These are phyloP conservation scores for Drosophila guanche DNA, from an alignment of 1,140 invertebrate genomes.

Conservation along the genomic window DNA sequence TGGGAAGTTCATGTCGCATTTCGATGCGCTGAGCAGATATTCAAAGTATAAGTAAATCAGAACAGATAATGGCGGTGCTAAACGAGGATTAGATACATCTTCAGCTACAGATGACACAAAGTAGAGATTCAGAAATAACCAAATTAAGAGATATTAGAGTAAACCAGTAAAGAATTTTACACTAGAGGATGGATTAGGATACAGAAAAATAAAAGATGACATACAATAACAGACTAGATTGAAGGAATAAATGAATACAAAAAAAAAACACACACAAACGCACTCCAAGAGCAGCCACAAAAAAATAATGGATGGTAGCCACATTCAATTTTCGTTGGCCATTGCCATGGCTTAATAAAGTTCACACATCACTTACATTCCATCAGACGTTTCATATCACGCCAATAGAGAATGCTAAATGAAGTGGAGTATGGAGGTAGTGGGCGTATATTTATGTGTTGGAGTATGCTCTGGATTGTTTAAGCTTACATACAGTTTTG, in stretches of 20 bases:
- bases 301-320: no score
- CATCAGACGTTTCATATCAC: not conserved
- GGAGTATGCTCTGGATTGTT: not conserved
- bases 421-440: no score
- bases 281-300: no score
- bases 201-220: no score
- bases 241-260: no score
- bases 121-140: not conserved
- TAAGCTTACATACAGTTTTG: slow-evolving; percentile 1
- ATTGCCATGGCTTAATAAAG: slow-evolving; percentile 10
- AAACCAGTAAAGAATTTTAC: not conserved
- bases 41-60: not conserved
- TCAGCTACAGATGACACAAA: not conserved
- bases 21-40: not conserved
- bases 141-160: not conserved
- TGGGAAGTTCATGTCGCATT: not conserved
- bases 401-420: not conserved
- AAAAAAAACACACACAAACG: no score
- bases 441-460: no score
- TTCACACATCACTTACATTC: slow-evolving; percentile 6
- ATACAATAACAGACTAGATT: no score
- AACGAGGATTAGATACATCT: not conserved
- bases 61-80: not conserved
- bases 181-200: not conserved
- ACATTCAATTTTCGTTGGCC: slow-evolving; percentile 4